These are phyloP conservation scores for Hyperoplus lanceolatus DNA, from an alignment of 2,797 vertebrate genomes.

Conservation along the genomic window DNA sequence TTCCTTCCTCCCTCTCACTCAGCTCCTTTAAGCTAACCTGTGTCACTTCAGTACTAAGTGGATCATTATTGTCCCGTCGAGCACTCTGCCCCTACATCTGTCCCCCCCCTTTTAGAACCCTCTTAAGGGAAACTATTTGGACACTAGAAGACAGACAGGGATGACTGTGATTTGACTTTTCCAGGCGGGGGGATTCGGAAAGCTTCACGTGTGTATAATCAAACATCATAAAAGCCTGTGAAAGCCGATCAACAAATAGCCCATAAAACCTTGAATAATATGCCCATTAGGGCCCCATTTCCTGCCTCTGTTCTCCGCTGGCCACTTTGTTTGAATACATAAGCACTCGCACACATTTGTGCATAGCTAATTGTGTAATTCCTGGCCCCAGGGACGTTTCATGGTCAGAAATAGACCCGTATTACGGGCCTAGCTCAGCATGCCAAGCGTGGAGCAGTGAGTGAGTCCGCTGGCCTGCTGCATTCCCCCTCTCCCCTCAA, in stretches of 20 bases:
- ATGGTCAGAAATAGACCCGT: slow-evolving; percentile 64
- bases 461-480: slow-evolving; percentile 18
- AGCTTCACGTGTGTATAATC: slow-evolving; percentile 53
- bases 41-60: slow-evolving; percentile 79
- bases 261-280: slow-evolving; percentile 77
- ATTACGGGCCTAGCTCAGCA: slow-evolving; percentile 46
- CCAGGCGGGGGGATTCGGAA: slow-evolving; percentile 48
- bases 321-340: slow-evolving; percentile 72
- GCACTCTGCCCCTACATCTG: slow-evolving; percentile 67
- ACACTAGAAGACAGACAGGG: slow-evolving; percentile 45
- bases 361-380: slow-evolving; percentile 77
- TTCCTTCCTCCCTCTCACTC: slow-evolving; percentile 71
- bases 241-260: slow-evolving; percentile 74
- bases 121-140: slow-evolving; percentile 55
- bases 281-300: slow-evolving; percentile 72
- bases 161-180: slow-evolving; percentile 47
- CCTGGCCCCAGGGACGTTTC: slow-evolving; percentile 58
- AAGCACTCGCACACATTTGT: slow-evolving; percentile 73
- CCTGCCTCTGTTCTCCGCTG: slow-evolving; percentile 75
- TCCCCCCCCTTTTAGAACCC: slow-evolving; percentile 61
- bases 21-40: slow-evolving; percentile 63
- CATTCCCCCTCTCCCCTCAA: slow-evolving; percentile 4
- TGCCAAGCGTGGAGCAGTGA: slow-evolving; percentile 43
- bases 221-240: slow-evolving; percentile 59
- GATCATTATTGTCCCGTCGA: slow-evolving; percentile 72